Evolutionary conservation across 2,797 vertebrate species (phyloP), one percentile per base, ranked within the genome.

Genomic region (Chelonia mydas): DNA sequence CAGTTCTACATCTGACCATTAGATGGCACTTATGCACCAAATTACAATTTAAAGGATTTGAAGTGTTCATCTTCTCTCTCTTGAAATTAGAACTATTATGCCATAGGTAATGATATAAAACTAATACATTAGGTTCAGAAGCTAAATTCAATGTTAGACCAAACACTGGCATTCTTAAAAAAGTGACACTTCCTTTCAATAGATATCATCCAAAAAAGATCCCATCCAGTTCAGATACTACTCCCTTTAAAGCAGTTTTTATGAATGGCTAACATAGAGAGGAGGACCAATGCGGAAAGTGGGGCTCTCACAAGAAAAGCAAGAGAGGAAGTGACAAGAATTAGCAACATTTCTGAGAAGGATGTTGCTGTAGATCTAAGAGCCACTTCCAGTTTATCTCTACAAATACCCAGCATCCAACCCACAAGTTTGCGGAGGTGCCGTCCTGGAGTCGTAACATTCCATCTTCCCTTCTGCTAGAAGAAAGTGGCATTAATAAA

Each of bases 81-180:
- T 90, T 68, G 72, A 96, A 97, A 97, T 93, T 94, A 96, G 92
- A 97, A 96, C 87, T 84, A 74, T 95, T 92, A 96, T 94, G 94
- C 96, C 96, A 89, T 93, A 53, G 96, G 95, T 95, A 83, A 95
- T 27, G 77, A 81, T 17, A 93, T 55, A 96, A 97, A 97, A 93
- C 76, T 87, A 95, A 95, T 91, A 96, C 82, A 85, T 51, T 76
- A 81, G 82, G 89, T 94, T 96, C 78, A 95, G 89, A 95, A 96
- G 85, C 50, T 41, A 91, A 95, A 95, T 97, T 97, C 96, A 97
- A 33, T 74, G 92, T 68, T 54, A 93, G 95, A 95, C 96, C 95
- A 97, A 23, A 37, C 92, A 55, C 72, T 94, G 76, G 86, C 88
- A 92, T 80, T 92, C 95, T 95, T 86, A 84, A 59, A 88, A 84